Evolutionary conservation across 2,888 invertebrate genomes (phyloP).

Genomic region (Sminthurinus aureus): DNA sequence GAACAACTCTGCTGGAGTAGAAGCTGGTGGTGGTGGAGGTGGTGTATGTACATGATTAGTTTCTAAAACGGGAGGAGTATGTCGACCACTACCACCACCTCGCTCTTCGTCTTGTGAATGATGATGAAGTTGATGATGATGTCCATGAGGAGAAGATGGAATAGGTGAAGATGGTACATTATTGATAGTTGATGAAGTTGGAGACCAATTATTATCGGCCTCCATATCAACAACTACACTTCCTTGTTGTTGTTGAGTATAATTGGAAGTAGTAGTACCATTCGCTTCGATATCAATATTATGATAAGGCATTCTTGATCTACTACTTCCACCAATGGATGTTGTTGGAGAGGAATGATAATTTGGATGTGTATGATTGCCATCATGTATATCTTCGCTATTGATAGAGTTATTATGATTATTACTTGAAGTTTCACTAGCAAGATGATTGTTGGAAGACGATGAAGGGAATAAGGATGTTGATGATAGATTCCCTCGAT

Average conservation of each 20-base stretch:
- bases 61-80: neutral
- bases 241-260: too few species aligned
- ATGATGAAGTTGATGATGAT: slow-evolving; percentile 13
- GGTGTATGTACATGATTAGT: neutral
- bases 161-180: neutral
- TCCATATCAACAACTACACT: slow-evolving; percentile 48
- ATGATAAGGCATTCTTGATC: slow-evolving; percentile 34
- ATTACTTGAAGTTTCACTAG: slow-evolving; percentile 2
- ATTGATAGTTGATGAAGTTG: too few species aligned
- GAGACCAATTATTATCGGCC: slow-evolving; percentile 42
- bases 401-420: neutral
- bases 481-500: neutral
- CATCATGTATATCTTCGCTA: neutral
- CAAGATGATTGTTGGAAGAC: neutral
- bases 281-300: slow-evolving; percentile 41
- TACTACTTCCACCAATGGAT: neutral
- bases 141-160: slow-evolving; percentile 5
- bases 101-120: slow-evolving; percentile 25
- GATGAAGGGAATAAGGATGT: neutral
- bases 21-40: slow-evolving; percentile 43
- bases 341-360: neutral
- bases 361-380: neutral
- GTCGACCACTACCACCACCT: slow-evolving; percentile 10
- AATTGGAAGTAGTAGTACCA: slow-evolving; percentile 5
- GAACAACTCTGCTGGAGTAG: slow-evolving; percentile 62